Conservation (phyloP, 64 coral and sea anemone species). For the Dendronephthya gigantea region DNA sequence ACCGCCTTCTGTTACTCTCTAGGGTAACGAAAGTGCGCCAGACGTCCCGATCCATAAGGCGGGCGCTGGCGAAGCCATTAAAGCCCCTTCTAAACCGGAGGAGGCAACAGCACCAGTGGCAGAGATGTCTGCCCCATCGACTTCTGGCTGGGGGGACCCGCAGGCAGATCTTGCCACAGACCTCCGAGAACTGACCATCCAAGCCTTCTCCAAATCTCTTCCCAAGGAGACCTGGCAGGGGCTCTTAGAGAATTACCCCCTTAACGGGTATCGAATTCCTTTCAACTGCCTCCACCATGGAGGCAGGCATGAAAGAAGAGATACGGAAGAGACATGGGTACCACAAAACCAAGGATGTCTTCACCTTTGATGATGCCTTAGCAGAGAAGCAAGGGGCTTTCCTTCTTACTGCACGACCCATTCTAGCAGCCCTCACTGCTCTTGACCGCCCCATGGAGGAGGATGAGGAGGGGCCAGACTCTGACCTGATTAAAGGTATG, state of each 20-base stretch:
- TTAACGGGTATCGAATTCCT: neutral
- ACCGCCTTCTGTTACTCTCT: neutral
- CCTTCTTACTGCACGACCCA: neutral
- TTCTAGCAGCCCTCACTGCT: too few species aligned
- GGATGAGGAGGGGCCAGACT: slow-evolving; percentile 29
- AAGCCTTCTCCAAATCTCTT: too few species aligned
- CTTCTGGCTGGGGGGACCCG: neutral
- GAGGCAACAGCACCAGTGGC: neutral
- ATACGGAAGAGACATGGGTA: neutral
- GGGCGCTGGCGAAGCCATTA: neutral
- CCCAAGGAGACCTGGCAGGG: neutral
- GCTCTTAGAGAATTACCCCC: neutral
- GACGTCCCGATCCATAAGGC: neutral
- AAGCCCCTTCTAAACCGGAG: neutral
- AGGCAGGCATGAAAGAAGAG: slow-evolving; percentile 2
- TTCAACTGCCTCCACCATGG: neutral
- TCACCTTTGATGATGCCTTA: neutral
- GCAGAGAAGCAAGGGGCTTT: neutral
- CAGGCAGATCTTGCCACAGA: neutral
- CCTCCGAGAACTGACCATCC: too few species aligned
- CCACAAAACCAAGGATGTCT: too few species aligned
- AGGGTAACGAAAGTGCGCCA: neutral
- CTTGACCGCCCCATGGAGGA: slow-evolving; percentile 21
- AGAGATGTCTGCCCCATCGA: neutral
- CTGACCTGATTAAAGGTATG: slow-evolving; percentile 30